Percentiles rank a stretch among this genome's conserved stretches.
These are phyloP conservation scores for Aurelia aurita DNA, from an alignment of 30 jellyfish, hydroid and myxozoan species.

Conservation along the genomic window DNA sequence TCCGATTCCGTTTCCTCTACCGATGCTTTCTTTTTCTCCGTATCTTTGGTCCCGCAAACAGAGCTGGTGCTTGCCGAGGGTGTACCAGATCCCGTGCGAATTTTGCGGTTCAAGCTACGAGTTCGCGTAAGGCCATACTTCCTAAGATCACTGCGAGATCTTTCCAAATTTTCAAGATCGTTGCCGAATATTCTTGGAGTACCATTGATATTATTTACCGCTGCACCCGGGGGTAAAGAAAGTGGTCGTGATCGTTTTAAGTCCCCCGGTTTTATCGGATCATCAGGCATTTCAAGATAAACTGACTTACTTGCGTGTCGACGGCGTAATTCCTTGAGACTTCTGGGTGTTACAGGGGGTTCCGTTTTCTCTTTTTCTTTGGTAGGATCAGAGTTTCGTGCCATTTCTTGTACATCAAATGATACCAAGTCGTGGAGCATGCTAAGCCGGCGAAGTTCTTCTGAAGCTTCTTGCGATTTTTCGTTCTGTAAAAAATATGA, in stretches of 20 bases:
- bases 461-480: conserved; percentile 56
- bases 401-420: conserved; percentile 19
- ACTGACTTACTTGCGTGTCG: conserved; percentile 72
- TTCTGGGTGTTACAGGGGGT: conserved; percentile 52
- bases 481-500: conserved; percentile 15
- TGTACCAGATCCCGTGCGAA: conserved; percentile 38
- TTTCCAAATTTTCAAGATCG: conserved; percentile 24
- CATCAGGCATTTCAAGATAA: conserved; percentile 59
- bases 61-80: conserved; percentile 53
- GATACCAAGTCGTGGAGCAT: conserved; percentile 75
- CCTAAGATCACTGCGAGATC: conserved; percentile 45
- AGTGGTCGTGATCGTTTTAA: conserved; percentile 70
- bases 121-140: conserved; percentile 73
- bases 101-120: conserved; percentile 61
- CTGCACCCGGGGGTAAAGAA: conserved; percentile 66
- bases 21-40: conserved; percentile 48
- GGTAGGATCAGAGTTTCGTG: conserved; percentile 2
- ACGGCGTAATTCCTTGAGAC: conserved; percentile 49
- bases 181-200: background rate
- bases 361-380: conserved; percentile 1
- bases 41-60: conserved; percentile 32
- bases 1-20: conserved; percentile 29
- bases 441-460: conserved; percentile 69
- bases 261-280: conserved; percentile 72
- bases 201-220: conserved; percentile 6